These are phyloP conservation scores for Euphydryas editha DNA, from an alignment of 2,888 invertebrate species.

Conservation along the genomic window DNA sequence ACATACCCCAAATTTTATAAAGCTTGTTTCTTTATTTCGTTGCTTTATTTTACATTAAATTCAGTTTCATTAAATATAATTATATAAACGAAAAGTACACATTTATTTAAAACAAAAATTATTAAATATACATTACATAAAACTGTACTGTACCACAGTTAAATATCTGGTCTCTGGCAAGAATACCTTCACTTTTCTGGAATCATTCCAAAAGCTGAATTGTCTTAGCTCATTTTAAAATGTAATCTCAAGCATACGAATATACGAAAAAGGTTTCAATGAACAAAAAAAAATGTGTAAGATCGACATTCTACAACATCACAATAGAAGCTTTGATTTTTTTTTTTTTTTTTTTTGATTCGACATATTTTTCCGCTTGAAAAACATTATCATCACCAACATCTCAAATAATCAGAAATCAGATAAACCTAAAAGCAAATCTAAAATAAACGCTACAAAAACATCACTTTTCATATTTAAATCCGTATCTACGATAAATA, in stretches of 20 bases:
- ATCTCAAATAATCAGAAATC: neutral
- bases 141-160: neutral
- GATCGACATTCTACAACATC: neutral
- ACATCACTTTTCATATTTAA: neutral
- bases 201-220: conserved; percentile 8
- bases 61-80: no score
- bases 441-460: neutral
- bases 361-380: neutral
- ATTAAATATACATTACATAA: conserved; percentile 6
- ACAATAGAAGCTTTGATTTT: neutral
- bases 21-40: no score
- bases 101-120: neutral
- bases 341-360: neutral
- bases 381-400: neutral
- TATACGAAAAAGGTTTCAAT: neutral
- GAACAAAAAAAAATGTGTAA: neutral
- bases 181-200: neutral
- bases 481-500: neutral
- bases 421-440: neutral
- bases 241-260: neutral
- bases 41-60: no score
- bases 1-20: no score
- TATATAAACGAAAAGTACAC: neutral
- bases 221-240: conserved; percentile 7
- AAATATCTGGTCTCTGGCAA: conserved; percentile 1